Percentiles rank a stretch among this genome's conserved stretches.
Evolutionary conservation across 1,140 invertebrate species (phyloP).

Genomic region (Eufriesea mexicana): DNA sequence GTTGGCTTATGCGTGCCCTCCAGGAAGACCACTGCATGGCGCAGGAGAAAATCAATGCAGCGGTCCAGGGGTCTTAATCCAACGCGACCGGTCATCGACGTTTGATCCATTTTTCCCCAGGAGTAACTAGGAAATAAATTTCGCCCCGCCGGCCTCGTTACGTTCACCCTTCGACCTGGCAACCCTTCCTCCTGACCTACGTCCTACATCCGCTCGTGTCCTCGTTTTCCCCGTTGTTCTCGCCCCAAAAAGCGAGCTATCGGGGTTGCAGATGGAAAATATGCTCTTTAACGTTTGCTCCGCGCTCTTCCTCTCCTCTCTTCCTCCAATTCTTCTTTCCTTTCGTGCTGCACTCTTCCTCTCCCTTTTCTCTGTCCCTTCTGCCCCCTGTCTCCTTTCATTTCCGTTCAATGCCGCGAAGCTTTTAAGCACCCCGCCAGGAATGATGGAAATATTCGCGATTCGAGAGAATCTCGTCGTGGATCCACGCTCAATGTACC

Average conservation of each 20-base stretch:
- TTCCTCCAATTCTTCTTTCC: not conserved
- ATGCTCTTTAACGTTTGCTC: conserved; percentile 10
- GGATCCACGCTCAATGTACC: not conserved
- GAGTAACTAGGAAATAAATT: conserved; percentile 58
- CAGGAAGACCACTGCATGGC: not conserved
- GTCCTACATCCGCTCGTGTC: conserved; percentile 51
- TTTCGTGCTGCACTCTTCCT: too few relatives aligned
- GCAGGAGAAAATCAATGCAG: conserved; percentile 60
- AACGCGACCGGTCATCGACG: conserved; percentile 33
- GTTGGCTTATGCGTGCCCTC: not conserved
- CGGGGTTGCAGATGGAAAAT: conserved; percentile 42
- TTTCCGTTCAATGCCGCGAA: not conserved
- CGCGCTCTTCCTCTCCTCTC: not conserved
- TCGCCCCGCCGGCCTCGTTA: conserved; percentile 28
- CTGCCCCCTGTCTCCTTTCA: not conserved
- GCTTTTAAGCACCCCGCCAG: not conserved
- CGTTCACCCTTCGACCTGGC: conserved; percentile 59
- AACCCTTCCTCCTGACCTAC: conserved; percentile 60
- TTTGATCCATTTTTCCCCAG: conserved; percentile 63
- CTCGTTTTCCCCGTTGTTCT: conserved; percentile 44
- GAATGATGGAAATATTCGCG: not conserved
- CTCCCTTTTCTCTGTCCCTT: too few relatives aligned
- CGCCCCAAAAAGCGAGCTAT: conserved; percentile 42
- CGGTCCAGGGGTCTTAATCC: conserved; percentile 50
- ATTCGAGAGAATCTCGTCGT: not conserved